These are phyloP conservation scores for Sporophila hypoxantha DNA, from an alignment of 2,113 vertebrate genomes.

Conservation along the genomic window DNA sequence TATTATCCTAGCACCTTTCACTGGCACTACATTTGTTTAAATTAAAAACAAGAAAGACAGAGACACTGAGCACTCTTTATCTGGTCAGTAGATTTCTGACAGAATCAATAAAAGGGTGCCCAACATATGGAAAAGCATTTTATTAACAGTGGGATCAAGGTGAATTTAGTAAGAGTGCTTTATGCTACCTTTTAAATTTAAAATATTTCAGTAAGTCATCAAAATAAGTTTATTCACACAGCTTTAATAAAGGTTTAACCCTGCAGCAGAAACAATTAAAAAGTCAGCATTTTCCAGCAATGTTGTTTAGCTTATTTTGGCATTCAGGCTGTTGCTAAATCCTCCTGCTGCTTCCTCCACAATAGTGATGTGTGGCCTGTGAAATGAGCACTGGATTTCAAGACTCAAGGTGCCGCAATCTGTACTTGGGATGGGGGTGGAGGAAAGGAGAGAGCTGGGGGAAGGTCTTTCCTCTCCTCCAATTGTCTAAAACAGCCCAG, in stretches of 20 bases:
- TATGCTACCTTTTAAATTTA: neutral
- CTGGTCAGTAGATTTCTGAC: constrained; percentile 23
- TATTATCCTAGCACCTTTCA: constrained; percentile 29
- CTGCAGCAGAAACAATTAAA: constrained; percentile 35
- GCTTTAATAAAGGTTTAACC: constrained; percentile 32
- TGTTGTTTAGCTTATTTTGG: constrained; percentile 14
- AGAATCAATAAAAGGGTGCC: neutral
- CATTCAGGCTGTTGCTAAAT: constrained; percentile 20
- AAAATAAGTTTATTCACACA: constrained; percentile 21
- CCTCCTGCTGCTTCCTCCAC: constrained; percentile 40
- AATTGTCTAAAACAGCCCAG: neutral
- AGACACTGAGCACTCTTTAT: neutral
- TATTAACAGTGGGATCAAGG: constrained; percentile 3
- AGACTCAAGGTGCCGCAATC: neutral
- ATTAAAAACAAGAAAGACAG: constrained; percentile 12
- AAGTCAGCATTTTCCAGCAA: constrained; percentile 17
- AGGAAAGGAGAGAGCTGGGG: neutral
- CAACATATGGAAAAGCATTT: neutral
- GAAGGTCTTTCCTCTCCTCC: neutral
- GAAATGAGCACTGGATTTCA: constrained; percentile 15
- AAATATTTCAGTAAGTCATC: constrained; percentile 25
- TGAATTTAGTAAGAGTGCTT: neutral
- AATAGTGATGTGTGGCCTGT: constrained; percentile 39
- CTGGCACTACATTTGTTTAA: constrained; percentile 12
- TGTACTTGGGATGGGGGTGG: neutral